Evolutionary conservation across 53 echinoderm and acorn worm species (phyloP), one percentile per base, ranked within the genome.

Genomic region (Patiria pectinifera): DNA sequence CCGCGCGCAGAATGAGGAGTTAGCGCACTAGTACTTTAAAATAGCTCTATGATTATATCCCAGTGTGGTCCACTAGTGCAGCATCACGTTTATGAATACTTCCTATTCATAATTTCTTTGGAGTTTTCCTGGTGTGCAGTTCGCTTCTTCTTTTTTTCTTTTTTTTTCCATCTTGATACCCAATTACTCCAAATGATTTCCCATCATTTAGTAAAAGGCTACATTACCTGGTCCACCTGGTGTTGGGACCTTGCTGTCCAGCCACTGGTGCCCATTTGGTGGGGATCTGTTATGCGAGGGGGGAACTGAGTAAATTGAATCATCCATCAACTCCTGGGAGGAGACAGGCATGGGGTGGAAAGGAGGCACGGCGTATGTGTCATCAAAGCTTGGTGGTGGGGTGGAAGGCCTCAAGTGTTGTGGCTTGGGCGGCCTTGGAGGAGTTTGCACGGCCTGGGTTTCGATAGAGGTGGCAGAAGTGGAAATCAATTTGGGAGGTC

Each of bases 391-490:
- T 9, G 95, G 84, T 1, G 96, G 96, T 9, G 97, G 97, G 8
- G 97, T 95, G 53, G 97, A 93, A 63, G 83, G 89, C 91, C 89
- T 90, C 14, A 93, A 78, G 83, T 82, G 72, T 14, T 82, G 83
- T 6, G 95, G 98, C 66, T 97, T 97, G 48, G 96, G 96, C 12
- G 99, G 97, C 79, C 97, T 92, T 18, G 97, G 96, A 61, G 97
- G 97, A 22, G 94, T 93, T 75, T 87, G 91, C 82, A 87, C 80
- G 49, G 95, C 80, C 69, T 77, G 76, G n/a, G 47, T 78, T 21
- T 62, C 62, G 11, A 62, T 82, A 23, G 18, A 58, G 45, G 84
- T 84, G 62, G 84, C 84, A 62, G 66, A 15, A 5, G 49, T 23
- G 23, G 63, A 69, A 48, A 22, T 48, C 16, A 76, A 66, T 79